These are phyloP conservation scores for Syrrhaptes paradoxus DNA, from an alignment of 2,113 vertebrate species.

Conservation along the genomic window DNA sequence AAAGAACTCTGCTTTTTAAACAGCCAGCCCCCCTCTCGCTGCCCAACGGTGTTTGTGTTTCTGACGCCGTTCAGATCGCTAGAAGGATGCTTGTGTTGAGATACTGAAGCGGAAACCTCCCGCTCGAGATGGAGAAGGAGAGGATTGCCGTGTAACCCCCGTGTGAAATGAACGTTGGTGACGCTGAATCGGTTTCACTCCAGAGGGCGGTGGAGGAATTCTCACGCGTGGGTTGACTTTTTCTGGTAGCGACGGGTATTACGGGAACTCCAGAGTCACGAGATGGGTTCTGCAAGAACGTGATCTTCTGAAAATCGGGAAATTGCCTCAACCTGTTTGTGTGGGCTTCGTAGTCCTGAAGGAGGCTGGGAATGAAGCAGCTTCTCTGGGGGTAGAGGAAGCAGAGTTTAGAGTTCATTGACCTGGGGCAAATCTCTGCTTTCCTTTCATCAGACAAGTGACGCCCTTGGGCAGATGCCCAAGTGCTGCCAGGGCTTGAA, in stretches of 20 bases:
- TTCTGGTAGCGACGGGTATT: neutral
- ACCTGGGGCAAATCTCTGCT: neutral
- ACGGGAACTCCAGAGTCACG: neutral
- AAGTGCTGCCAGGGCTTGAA: neutral
- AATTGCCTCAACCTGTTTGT: neutral
- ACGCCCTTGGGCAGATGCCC: neutral
- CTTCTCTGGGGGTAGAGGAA: neutral
- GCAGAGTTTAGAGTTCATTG: neutral
- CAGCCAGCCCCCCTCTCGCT: neutral
- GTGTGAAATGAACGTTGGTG: neutral
- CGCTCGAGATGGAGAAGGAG: neutral
- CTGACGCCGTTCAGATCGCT: neutral
- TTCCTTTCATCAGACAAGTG: neutral
- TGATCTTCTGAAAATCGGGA: neutral
- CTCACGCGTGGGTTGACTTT: neutral
- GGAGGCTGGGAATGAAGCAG: neutral
- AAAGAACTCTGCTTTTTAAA: neutral
- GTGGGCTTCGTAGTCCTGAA: accelerated
- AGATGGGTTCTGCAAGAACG: neutral
- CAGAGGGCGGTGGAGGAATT: neutral
- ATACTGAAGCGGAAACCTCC: neutral
- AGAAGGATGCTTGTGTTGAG: neutral
- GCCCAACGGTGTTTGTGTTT: neutral
- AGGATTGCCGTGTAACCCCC: neutral
- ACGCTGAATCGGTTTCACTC: neutral